Base-by-base conservation (phyloP, 1,140 invertebrate genomes). In the Philopotamus ludificatus region DNA sequence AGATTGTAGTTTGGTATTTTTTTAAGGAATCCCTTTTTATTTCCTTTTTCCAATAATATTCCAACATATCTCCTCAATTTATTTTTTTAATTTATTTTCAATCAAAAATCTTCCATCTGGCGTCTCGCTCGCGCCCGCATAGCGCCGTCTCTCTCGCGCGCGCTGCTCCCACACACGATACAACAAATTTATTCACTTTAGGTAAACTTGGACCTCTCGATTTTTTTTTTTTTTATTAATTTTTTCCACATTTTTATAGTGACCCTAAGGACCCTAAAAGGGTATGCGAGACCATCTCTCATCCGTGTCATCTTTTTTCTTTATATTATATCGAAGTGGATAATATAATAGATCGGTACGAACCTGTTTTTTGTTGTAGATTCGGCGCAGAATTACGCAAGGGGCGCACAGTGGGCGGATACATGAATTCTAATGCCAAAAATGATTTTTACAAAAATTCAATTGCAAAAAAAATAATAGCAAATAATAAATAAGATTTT, bases 31-130 rank as follows among this genome's bases (percentile, higher is more conserved):
- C 58, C 60, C 47, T 68, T 63, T 66, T 63, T 63, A 57, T 55
- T 61, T 53, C 50, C 53, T 65, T 66, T 63, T 66, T 66, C 64
- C 67, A 63, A 69, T 69, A 69, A 69, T 69, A 69, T 69, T 65
- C 63, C 60, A 59, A 53, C 59, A 66, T 69, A 69, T 69, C 65
- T 62, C 63, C 62, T 57, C 51, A 62, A 62, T 55, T 66, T 59
- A 53, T 57, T 69, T 65, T 68, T 65, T 69, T 39, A 64, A 65
- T 69, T 69, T 69, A 66, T 69, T 69, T 66, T 63, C 60, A 69
- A 69, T 69, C 67, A 69, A 69, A 69, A 63, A 28, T 57, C 54
- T 57, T 15, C 23, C 21, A 47, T 57, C 28, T 62, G 26, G 7
- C 47, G 3, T 62, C 60, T 16, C 60, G 10, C 23, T 55, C 42